These are phyloP conservation scores for Grantiella picta DNA, from an alignment of 2,113 vertebrate genomes.

Conservation along the genomic window DNA sequence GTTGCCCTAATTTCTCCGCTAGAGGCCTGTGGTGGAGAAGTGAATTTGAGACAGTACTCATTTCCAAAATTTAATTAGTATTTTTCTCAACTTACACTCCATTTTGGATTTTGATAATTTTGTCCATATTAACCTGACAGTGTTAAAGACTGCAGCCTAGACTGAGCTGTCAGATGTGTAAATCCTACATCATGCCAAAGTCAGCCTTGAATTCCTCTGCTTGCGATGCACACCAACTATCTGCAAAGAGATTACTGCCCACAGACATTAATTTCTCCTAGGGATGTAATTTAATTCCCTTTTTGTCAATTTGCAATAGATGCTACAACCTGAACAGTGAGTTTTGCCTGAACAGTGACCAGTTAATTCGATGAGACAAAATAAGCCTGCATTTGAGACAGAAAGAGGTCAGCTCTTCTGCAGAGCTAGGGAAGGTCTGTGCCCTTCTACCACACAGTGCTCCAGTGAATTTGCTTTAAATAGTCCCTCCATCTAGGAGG, in stretches of 20 bases:
- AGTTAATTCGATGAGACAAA: not conserved
- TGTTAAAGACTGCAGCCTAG: not conserved
- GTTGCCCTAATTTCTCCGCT: not conserved
- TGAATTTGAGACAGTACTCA: not conserved
- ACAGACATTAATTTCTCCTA: not conserved
- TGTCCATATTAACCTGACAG: not conserved
- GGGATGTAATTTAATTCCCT: not conserved
- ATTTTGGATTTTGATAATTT: not conserved
- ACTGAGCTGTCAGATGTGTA: not conserved
- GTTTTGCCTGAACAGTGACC: not conserved
- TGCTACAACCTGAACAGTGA: not conserved
- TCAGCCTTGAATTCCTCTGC: not conserved
- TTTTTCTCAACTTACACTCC: not conserved
- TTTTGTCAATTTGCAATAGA: not conserved
- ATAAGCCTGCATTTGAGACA: not conserved
- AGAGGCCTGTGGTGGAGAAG: not conserved
- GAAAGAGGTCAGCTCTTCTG: not conserved
- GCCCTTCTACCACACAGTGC: not conserved
- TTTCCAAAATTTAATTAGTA: not conserved
- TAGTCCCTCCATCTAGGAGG: not conserved
- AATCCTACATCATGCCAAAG: not conserved
- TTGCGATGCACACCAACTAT: not conserved
- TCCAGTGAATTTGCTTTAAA: not conserved
- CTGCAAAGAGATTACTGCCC: not conserved
- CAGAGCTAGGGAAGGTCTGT: not conserved